Conservation (phyloP, 2,888 invertebrate species). For the Lumbricus terrestris region DNA sequence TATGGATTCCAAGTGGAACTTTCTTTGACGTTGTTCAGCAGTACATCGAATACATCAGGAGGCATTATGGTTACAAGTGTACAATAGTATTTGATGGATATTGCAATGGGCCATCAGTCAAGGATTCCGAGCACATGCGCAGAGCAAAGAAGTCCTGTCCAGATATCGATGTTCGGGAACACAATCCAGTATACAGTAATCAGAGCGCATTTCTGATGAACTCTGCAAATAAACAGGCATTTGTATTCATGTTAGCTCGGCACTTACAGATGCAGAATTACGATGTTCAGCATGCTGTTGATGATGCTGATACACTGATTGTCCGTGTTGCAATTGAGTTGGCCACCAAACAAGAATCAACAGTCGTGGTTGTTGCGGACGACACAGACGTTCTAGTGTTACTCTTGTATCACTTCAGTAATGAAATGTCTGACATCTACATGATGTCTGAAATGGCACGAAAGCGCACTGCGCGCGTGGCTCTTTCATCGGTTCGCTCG, state of each 20-base stretch:
- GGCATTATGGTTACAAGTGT: too few relatives aligned
- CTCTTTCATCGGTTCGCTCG: not conserved
- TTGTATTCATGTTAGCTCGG: not conserved
- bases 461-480: not conserved
- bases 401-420: not conserved
- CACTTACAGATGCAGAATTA: not conserved
- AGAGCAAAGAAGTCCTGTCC: too few relatives aligned
- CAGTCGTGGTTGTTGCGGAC: not conserved
- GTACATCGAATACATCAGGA: too few relatives aligned
- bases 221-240: too few relatives aligned
- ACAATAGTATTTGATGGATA: too few relatives aligned
- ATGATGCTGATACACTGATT: slow-evolving; percentile 14
- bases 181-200: too few relatives aligned
- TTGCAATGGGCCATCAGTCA: too few relatives aligned
- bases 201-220: too few relatives aligned
- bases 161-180: too few relatives aligned
- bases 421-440: not conserved
- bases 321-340: not conserved
- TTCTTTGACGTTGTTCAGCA: too few relatives aligned
- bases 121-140: too few relatives aligned
- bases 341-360: not conserved
- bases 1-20: too few relatives aligned
- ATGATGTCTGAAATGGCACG: not conserved
- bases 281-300: not conserved
- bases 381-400: not conserved